Base-by-base conservation (phyloP, 2,888 invertebrate genomes). In the Seira ritae region DNA sequence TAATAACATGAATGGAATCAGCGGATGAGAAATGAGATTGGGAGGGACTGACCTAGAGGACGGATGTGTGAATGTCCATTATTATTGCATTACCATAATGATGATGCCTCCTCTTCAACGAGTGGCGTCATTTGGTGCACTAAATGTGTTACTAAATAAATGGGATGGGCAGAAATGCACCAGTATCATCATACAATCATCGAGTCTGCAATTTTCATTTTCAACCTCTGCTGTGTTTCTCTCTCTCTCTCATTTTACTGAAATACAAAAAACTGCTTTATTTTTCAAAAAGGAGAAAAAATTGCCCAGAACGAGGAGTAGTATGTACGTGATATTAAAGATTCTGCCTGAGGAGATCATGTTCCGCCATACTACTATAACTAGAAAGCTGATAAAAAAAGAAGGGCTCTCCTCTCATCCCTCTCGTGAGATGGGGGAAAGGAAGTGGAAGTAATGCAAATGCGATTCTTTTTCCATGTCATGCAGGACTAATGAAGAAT, bases 21-120 rank as follows among this genome's bases (percentile, higher is more conserved):
- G 42, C 66, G 66, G 65, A 74, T 69, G 65, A 74, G n/a, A 76
- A 80, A 80, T 80, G 80, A 80, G 69, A 69, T 69, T 80, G 80
- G 80, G 80, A 80, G 74, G 80, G 80, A 80, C 80, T 80, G 74
- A 80, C 74, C 74, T 24, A 80, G 74, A 80, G 80, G 74, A 74
- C 80, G 80, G 80, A 80, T 80, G 80, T 69, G n/a, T n/a, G n/a
- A 74, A 73, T 68, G 80, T 74, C 80, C 80, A 80, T 80, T 80
- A 80, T 80, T 74, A 79, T 60, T 74, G 62, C 80, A 80, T 80
- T 80, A 80, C 80, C 62, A 46, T 68, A 73, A 80, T 80, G 74
- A 80, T n/a, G n/a, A n/a, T 80, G 74, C 62, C 74, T 46, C 60
- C 74, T 74, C 68, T 22, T n/a, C n/a, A n/a, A n/a, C n/a, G 55